These are phyloP conservation scores for Nomada lathburiana DNA, from an alignment of 2,888 invertebrate genomes.

Conservation along the genomic window DNA sequence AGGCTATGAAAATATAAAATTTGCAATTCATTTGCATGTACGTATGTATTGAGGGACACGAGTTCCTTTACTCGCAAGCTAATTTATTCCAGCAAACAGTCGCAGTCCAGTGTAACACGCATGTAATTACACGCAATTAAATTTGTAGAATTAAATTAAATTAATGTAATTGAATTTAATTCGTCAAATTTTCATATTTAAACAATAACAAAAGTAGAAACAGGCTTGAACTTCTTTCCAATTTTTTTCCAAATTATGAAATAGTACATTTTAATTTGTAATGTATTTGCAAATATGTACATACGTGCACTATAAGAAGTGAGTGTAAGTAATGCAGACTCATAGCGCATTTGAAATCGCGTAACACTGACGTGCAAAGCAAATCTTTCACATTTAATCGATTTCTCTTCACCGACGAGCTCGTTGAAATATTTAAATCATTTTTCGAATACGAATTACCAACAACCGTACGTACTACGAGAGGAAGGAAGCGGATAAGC, in stretches of 20 bases:
- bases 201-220: too few species aligned
- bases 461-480: not conserved
- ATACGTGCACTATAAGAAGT: too few species aligned
- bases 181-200: too few species aligned
- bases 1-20: not conserved
- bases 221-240: too few species aligned
- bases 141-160: too few species aligned
- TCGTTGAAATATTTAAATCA: constrained; percentile 3
- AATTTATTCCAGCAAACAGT: not conserved
- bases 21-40: not conserved
- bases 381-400: not conserved
- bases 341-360: not conserved
- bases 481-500: not conserved
- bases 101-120: not conserved
- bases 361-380: not conserved
- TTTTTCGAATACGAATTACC: not conserved
- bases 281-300: too few species aligned
- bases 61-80: not conserved
- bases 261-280: too few species aligned
- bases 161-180: too few species aligned
- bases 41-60: not conserved
- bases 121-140: too few species aligned
- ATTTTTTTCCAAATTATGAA: too few species aligned
- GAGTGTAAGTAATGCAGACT: too few species aligned
- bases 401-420: too few species aligned